phyloP scores from a whole-genome alignment of 2,888 invertebrate species.

The Polietes domitor region DNA sequence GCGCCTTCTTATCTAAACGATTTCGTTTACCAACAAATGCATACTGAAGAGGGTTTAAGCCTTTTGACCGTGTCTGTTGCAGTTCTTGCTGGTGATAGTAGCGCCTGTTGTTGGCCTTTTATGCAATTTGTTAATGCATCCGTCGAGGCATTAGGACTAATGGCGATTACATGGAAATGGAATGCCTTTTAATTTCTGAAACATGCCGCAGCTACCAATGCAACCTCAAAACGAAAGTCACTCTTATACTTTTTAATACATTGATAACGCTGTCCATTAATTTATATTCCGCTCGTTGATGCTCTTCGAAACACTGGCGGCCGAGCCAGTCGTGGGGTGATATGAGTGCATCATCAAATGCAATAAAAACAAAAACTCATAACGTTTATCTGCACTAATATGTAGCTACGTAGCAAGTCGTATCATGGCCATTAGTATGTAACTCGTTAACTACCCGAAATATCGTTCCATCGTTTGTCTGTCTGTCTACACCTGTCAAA shows the following conservation, averaged over 20 bases:
- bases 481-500: slow-evolving; percentile 3
- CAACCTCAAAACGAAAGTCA: slow-evolving; percentile 25
- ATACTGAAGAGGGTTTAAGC: slow-evolving; percentile 42
- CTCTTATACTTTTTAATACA: slow-evolving; percentile 48
- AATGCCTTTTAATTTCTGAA: slow-evolving; percentile 46
- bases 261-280: slow-evolving; percentile 47
- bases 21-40: slow-evolving; percentile 47
- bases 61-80: slow-evolving; percentile 41
- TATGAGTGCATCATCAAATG: background rate
- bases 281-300: slow-evolving; percentile 19
- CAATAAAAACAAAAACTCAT: slow-evolving; percentile 8
- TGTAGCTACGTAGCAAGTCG: background rate
- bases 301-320: background rate
- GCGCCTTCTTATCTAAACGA: slow-evolving; percentile 60
- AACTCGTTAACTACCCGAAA: background rate
- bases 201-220: slow-evolving; percentile 20
- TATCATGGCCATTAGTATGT: background rate
- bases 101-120: background rate
- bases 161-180: slow-evolving; percentile 44
- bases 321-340: background rate
- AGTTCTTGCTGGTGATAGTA: background rate
- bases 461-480: background rate
- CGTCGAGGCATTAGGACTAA: slow-evolving; percentile 47
- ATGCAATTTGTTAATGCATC: slow-evolving; percentile 57
- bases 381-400: background rate